These are phyloP conservation scores for Caenorhabditis imperialis DNA, from an alignment of 2,888 invertebrate genomes.

Conservation along the genomic window DNA sequence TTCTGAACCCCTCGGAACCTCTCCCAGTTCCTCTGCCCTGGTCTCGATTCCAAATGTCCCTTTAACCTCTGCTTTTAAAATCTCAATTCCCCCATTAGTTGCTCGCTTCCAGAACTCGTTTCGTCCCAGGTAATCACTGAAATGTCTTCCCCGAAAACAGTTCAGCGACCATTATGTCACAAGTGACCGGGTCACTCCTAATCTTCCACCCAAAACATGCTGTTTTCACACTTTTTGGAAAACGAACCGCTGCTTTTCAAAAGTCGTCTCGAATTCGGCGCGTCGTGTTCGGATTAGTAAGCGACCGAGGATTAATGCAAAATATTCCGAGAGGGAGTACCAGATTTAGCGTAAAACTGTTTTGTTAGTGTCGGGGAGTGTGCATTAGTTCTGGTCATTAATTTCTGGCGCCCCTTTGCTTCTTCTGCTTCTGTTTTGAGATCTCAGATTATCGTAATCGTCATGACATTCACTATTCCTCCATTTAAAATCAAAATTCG, in stretches of 20 bases:
- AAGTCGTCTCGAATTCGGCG: too few species aligned
- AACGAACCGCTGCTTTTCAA: conserved; percentile 10
- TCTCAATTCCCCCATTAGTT: too few species aligned
- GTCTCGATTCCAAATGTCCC: too few species aligned
- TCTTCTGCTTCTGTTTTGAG: too few species aligned
- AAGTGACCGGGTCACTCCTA: conserved; percentile 7
- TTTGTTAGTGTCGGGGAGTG: background rate
- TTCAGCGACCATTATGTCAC: conserved; percentile 8
- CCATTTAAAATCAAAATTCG: conserved; percentile 1
- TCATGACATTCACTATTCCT: conserved; percentile 2
- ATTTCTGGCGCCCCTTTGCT: conserved; percentile 7
- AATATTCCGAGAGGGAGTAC: background rate
- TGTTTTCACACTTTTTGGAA: conserved; percentile 2
- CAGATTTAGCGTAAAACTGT: conserved; percentile 26
- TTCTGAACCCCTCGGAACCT: too few species aligned
- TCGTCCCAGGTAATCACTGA: conserved; percentile 13
- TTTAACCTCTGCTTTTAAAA: too few species aligned
- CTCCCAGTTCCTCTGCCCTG: too few species aligned
- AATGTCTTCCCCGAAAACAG: background rate
- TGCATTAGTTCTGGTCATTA: conserved; percentile 13
- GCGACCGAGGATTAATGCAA: conserved; percentile 32
- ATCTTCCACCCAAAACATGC: background rate
- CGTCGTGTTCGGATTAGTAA: conserved; percentile 25
- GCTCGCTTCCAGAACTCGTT: conserved; percentile 11
- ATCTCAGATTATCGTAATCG: conserved; percentile 3